Conservation (phyloP, 2,888 invertebrate species). For the Oegoconia quadripuncta region DNA sequence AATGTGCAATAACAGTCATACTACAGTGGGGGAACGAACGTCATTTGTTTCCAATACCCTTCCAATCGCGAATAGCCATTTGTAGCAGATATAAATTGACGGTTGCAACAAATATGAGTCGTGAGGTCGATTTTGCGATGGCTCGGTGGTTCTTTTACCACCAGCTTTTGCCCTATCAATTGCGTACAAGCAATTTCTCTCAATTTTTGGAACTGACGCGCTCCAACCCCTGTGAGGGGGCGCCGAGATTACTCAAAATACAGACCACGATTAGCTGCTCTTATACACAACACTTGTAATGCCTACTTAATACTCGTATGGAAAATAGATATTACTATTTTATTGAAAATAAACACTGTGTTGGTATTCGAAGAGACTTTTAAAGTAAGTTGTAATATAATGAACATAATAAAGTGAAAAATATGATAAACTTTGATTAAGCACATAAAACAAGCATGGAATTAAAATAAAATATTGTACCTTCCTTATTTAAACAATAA, state of each 20-base stretch:
- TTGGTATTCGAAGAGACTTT: too few relatives aligned
- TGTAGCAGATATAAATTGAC: constrained; percentile 70
- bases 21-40: constrained; percentile 34
- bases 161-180: constrained; percentile 62
- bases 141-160: constrained; percentile 29
- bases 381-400: too few relatives aligned
- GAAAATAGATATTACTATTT: too few relatives aligned
- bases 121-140: constrained; percentile 42
- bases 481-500: too few relatives aligned
- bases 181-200: constrained; percentile 73
- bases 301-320: too few relatives aligned
- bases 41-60: constrained; percentile 68
- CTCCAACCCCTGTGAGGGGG: constrained; percentile 50
- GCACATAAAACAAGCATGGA: too few relatives aligned
- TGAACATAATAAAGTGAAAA: too few relatives aligned
- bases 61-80: constrained; percentile 62
- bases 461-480: too few relatives aligned
- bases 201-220: constrained; percentile 76
- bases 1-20: constrained; percentile 33
- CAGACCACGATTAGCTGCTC: constrained; percentile 37
- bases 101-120: constrained; percentile 62
- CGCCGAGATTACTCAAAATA: constrained; percentile 59
- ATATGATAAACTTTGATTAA: too few relatives aligned
- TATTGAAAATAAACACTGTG: too few relatives aligned
- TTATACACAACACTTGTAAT: too few relatives aligned